Base-by-base conservation (phyloP, 2,113 vertebrate genomes). In the Calidris pugnax region DNA sequence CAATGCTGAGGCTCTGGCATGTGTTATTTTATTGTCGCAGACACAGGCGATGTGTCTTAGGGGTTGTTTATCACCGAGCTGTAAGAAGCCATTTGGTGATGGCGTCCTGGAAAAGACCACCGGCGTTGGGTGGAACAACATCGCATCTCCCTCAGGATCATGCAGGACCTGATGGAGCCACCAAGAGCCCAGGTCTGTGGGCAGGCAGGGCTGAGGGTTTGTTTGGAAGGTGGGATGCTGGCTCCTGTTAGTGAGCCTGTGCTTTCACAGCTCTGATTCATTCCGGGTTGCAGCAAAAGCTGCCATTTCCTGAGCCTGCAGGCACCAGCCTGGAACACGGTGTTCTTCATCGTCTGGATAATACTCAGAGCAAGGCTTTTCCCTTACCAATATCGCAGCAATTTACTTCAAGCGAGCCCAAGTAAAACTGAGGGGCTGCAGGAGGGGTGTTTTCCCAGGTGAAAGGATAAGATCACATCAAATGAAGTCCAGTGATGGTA, bases 211-310 rank as follows among this genome's bases (percentile, higher is more conserved):
- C 72, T 91, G 45, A 91, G 57, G 1, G 1, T 64, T 81, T 60
- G 47, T 56, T 67, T 6, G 67, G 88, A 37, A 76, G 48, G 79
- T 91, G 82, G 85, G 74, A 82, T 85, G 78, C 82, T 94, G 82
- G 47, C 66, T 97, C 18, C 66, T 90, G 39, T 20, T 28, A 62
- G 80, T 2, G 0, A 91, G 64, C 11, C 77, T 87, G 56, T 91
- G 74, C 66, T 95, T 92, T 96, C 85, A 83, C 80, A 90, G 94
- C 71, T 95, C 85, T 96, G 95, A 95, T 91, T 96, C 94, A 94
- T 63, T 20, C 77, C 28, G 45, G 55, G 33, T 24, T 71, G 50
- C 87, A 79, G 28, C 37, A 94, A 92, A 94, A 92, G 81, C 77
- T 91, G 77, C 90, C 37, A 3, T 59, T 74, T 4, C n/a, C n/a